phyloP scores from a whole-genome alignment of 2,113 vertebrate species.

The Amazona guildingii region DNA sequence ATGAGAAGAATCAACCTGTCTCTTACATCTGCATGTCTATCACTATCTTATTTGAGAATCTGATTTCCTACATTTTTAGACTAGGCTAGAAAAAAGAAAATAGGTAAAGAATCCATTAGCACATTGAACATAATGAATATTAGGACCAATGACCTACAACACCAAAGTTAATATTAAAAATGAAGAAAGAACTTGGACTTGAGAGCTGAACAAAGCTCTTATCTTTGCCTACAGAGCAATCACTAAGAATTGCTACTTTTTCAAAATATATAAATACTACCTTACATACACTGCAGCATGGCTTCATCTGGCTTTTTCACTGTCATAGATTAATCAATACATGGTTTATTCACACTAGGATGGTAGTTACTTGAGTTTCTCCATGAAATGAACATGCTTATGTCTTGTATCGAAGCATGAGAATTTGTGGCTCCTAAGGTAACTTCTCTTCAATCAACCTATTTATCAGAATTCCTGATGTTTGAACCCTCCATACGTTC shows the following conservation, averaged over 20 bases:
- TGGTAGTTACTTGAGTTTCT: slow-evolving; percentile 14
- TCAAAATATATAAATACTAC: background rate
- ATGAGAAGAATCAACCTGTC: background rate
- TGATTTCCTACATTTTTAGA: background rate
- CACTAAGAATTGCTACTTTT: background rate
- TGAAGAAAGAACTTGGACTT: background rate
- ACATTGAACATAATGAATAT: background rate
- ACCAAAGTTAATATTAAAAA: background rate
- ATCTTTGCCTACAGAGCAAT: background rate
- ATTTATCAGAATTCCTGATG: background rate
- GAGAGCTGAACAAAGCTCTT: background rate
- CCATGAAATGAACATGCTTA: background rate
- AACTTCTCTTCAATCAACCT: background rate
- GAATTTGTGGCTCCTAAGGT: background rate
- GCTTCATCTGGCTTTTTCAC: slow-evolving; percentile 6
- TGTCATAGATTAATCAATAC: background rate
- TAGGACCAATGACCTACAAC: background rate
- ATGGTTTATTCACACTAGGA: slow-evolving; percentile 24
- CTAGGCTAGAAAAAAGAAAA: background rate
- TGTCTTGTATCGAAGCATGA: background rate
- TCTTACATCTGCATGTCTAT: background rate
- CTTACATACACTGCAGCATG: background rate
- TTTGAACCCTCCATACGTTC: background rate
- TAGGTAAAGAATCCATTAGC: background rate
- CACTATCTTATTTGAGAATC: background rate